Evolutionary conservation across 30 jellyfish, hydroid and myxozoan genomes (phyloP).

Genomic region (Turritopsis dohrnii): DNA sequence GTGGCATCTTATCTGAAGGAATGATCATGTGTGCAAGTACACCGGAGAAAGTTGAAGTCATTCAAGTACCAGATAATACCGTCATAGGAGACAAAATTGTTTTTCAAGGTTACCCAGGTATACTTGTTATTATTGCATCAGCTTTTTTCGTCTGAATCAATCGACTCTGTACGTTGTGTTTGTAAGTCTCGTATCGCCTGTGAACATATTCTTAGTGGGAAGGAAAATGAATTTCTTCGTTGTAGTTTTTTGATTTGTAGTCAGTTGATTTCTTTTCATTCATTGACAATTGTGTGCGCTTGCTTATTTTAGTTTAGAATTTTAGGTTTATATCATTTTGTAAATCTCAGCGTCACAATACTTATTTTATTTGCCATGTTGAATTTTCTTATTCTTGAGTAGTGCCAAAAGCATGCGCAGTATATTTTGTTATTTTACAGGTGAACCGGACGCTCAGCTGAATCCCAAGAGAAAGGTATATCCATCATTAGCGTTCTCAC

Average conservation of each 20-base stretch:
- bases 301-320: too few relatives aligned
- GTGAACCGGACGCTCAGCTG: conserved; percentile 78
- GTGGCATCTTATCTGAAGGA: conserved; percentile 95
- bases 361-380: too few relatives aligned
- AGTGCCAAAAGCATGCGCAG: too few relatives aligned
- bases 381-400: too few relatives aligned
- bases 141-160: background rate
- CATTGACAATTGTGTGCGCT: too few relatives aligned
- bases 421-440: conserved; percentile 30
- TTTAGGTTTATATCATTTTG: too few relatives aligned
- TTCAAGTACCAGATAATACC: conserved; percentile 60
- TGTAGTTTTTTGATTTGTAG: too few relatives aligned
- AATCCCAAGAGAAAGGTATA: conserved; percentile 86
- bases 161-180: background rate
- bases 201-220: too few relatives aligned
- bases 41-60: conserved; percentile 78
- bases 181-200: too few relatives aligned
- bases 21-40: conserved; percentile 98
- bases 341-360: too few relatives aligned
- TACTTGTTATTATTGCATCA: background rate
- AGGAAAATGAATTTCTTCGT: background rate
- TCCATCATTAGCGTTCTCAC: too few relatives aligned
- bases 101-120: conserved; percentile 68
- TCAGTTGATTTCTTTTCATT: too few relatives aligned
- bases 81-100: conserved; percentile 70